Evolutionary conservation across 2,888 invertebrate species (phyloP).

Genomic region (Andrena praecox): DNA sequence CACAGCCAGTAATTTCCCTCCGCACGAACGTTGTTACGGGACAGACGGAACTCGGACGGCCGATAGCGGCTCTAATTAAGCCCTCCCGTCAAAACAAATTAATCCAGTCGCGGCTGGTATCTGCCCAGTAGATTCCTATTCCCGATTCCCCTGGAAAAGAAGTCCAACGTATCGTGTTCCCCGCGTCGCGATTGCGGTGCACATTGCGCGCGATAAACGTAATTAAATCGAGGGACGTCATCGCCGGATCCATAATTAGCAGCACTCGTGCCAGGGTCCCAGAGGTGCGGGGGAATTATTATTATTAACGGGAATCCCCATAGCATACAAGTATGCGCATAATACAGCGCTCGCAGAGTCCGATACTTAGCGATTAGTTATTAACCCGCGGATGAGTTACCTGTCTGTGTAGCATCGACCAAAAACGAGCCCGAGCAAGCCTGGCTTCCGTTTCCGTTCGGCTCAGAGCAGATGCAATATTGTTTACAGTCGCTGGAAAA

Average conservation of each 20-base stretch:
- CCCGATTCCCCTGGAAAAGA: background rate
- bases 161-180: background rate
- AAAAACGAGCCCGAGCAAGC: too few species aligned
- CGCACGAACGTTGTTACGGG: background rate
- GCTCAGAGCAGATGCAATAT: too few species aligned
- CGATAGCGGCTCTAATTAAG: conserved; percentile 63
- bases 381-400: too few species aligned
- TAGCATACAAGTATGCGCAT: too few species aligned
- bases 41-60: conserved; percentile 36
- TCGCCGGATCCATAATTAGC: background rate
- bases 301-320: too few species aligned
- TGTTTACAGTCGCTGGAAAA: background rate
- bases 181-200: background rate
- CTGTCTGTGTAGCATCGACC: too few species aligned
- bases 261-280: too few species aligned
- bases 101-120: conserved; percentile 47
- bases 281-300: too few species aligned
- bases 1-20: conserved; percentile 13
- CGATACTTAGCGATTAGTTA: too few species aligned
- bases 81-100: conserved; percentile 54
- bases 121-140: conserved; percentile 6
- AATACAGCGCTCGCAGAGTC: too few species aligned
- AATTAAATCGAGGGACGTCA: background rate
- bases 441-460: too few species aligned
- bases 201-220: background rate